Conservation (phyloP, 2,888 invertebrate genomes). For the Drosophila heteroneura region DNA sequence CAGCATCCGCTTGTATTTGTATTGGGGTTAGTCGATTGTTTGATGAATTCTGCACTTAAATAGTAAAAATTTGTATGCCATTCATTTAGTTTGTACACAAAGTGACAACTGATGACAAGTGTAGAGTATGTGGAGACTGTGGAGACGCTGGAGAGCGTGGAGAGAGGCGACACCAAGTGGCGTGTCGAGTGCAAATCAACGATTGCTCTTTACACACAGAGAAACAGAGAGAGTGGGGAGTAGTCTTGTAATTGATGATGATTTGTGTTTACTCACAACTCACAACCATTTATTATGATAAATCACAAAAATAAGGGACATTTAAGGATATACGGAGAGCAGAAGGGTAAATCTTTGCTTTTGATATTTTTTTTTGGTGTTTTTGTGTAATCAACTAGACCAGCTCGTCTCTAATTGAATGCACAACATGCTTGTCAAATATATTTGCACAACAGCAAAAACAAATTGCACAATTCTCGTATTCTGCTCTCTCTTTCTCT, state of each 20-base stretch:
- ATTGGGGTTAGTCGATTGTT: slow-evolving; percentile 46
- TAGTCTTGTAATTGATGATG: slow-evolving; percentile 71
- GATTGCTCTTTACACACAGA: slow-evolving; percentile 49
- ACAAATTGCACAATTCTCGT: background rate
- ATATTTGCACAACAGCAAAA: slow-evolving; percentile 62
- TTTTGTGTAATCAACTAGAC: slow-evolving; percentile 66
- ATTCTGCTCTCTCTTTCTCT: background rate
- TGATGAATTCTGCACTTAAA: slow-evolving; percentile 65
- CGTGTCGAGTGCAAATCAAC: slow-evolving; percentile 56
- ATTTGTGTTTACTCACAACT: slow-evolving; percentile 61
- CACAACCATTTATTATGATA: slow-evolving; percentile 78
- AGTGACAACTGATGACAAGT: slow-evolving; percentile 16
- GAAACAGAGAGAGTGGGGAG: background rate
- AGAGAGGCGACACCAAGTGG: slow-evolving; percentile 5
- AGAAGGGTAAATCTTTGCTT: slow-evolving; percentile 28
- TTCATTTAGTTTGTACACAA: slow-evolving; percentile 78
- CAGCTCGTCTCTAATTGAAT: slow-evolving; percentile 71
- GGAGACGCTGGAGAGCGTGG: background rate
- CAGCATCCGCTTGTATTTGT: slow-evolving; percentile 27
- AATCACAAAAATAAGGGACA: slow-evolving; percentile 58
- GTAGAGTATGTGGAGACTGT: background rate
- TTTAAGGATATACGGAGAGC: background rate
- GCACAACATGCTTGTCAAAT: slow-evolving; percentile 62
- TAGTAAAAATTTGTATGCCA: slow-evolving; percentile 74
- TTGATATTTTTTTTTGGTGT: slow-evolving; percentile 83